phyloP scores from a whole-genome alignment of 2,797 vertebrate genomes.

The Tenualosa thibaudeaui region DNA sequence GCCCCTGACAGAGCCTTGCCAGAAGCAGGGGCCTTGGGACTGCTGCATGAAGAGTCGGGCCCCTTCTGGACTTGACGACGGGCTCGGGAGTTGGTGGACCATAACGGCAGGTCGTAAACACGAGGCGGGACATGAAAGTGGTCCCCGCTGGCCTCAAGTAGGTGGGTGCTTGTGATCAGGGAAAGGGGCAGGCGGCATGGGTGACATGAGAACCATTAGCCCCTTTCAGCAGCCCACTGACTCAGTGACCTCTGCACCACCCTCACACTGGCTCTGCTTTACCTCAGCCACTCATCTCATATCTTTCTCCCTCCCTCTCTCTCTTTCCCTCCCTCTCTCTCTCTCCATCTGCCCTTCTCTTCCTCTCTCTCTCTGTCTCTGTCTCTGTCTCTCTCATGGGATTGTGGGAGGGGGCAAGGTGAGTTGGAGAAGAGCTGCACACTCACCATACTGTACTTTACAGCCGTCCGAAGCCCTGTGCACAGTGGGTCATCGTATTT shows the following conservation, averaged over 20 bases:
- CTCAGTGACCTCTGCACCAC: neutral
- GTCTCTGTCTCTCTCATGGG: neutral
- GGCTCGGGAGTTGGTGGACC: neutral
- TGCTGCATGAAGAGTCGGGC: no score
- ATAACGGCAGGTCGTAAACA: conserved; percentile 23
- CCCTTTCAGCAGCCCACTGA: conserved; percentile 46
- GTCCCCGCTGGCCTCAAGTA: conserved; percentile 29
- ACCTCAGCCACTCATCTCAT: neutral
- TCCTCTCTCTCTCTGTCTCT: neutral
- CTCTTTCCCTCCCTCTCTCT: neutral
- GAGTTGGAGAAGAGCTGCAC: neutral
- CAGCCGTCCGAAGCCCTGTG: neutral
- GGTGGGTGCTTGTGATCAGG: conserved; percentile 41
- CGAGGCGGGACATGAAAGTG: conserved; percentile 30
- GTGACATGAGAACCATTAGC: conserved; percentile 43
- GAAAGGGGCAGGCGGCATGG: conserved; percentile 21
- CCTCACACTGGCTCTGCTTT: neutral
- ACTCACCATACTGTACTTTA: neutral
- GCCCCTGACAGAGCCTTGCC: no score
- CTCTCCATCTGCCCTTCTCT: neutral
- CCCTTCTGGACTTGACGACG: no score
- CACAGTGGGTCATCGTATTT: neutral
- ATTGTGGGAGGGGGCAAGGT: neutral
- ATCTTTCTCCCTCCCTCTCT: neutral
- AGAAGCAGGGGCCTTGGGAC: neutral